Evolutionary conservation across 2,797 vertebrate genomes (phyloP), one percentile per base, ranked within the genome.

Genomic region (Sphenopsis melanotis): DNA sequence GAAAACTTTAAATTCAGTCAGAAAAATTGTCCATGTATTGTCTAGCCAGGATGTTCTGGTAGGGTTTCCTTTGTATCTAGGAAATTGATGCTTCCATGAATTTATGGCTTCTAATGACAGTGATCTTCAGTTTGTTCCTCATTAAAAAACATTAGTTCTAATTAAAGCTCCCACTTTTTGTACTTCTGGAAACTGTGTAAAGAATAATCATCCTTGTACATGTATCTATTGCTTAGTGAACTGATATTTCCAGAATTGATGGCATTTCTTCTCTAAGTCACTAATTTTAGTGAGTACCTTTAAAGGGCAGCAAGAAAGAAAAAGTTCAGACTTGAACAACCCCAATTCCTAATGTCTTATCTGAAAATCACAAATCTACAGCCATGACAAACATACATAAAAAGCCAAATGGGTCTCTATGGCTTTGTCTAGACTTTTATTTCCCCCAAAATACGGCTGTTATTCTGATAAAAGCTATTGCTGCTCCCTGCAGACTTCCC

Each of bases 381-480:
- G 39, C 27, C 3, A 5, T 29, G n/a, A 89, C 12, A 59, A 36
- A 41, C 14, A n/a, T 20, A 36, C 13, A 18, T 37, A 57, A 63
- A 53, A 42, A 32, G 3, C 1, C 2, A 14, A 53, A 39, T 7
- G n/a, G 6, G 2, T 39, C 27, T 32, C 15, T 69, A 1, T 55
- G 44, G n/a, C 59, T 68, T 75, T 87, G 10, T 65, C 39, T 36
- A 41, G 19, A 18, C 3, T 19, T 46, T 46, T 44, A 22, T 1
- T 1, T 4, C 21, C 2, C 7, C 9, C 1, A 6, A 63, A 55
- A 77, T 41, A n/a, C 1, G 0, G 6, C 37, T 61, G 9, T 60
- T 78, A 63, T 22, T 83, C 10, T 77, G 37, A 37, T 60, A 46
- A 64, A 69, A 81, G 32, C 37, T 75, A 2, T 61, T 46, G 24